Evolutionary conservation across 2,888 invertebrate genomes (phyloP).

Genomic region (Cyaniris semiargus): DNA sequence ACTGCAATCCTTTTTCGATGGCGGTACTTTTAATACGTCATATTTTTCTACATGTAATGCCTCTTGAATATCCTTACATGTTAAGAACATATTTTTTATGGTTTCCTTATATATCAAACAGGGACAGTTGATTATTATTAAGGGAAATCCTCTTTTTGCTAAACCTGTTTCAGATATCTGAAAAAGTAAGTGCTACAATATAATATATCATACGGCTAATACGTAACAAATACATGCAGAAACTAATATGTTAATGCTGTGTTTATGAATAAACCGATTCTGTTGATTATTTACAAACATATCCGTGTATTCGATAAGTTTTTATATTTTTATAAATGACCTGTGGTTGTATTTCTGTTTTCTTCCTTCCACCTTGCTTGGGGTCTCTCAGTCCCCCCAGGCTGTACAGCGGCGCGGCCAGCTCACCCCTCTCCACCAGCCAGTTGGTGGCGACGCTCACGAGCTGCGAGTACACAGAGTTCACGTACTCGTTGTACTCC

Average conservation of each 20-base stretch:
- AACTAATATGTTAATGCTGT: no score
- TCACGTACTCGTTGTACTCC: constrained; percentile 14
- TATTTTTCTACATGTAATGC: constrained; percentile 55
- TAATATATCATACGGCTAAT: not conserved
- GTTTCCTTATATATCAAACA: constrained; percentile 60
- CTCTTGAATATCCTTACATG: constrained; percentile 49
- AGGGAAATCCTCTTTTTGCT: constrained; percentile 64
- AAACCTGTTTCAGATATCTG: constrained; percentile 56
- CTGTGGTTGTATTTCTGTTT: not conserved
- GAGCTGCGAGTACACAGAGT: not conserved
- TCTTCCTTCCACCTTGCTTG: not conserved
- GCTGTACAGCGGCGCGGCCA: not conserved
- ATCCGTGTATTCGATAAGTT: no score
- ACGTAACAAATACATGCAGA: no score
- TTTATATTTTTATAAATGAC: not conserved
- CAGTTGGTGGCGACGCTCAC: not conserved
- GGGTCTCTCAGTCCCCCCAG: not conserved
- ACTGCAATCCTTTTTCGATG: constrained; percentile 60
- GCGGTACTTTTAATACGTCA: constrained; percentile 56
- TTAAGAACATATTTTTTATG: constrained; percentile 56
- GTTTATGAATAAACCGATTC: no score
- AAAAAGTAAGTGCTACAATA: constrained; percentile 38
- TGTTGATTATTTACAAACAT: no score
- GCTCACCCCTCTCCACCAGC: not conserved
- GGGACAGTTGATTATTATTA: constrained; percentile 63